Percentiles rank a stretch among this genome's conserved stretches.
Conservation (phyloP, 2,888 invertebrate species). For the Bruchidius siliquastri region DNA sequence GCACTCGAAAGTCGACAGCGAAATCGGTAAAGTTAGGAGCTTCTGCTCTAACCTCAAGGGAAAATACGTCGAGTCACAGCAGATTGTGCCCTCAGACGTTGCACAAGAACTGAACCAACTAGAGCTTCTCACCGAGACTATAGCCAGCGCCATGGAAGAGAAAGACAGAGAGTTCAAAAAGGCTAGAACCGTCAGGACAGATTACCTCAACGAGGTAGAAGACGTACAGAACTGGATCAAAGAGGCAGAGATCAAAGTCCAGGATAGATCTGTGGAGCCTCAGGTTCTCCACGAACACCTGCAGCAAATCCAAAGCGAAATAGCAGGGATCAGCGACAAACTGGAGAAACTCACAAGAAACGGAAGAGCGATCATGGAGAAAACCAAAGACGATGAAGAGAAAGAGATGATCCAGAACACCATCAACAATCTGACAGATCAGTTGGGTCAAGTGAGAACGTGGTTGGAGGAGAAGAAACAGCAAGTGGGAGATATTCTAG, state of each 20-base stretch:
- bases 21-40: slow-evolving; percentile 54
- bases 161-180: slow-evolving; percentile 83
- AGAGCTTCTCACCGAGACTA: slow-evolving; percentile 75
- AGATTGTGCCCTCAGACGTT: slow-evolving; percentile 67
- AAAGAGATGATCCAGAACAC: slow-evolving; percentile 70
- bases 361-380: slow-evolving; percentile 73
- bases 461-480: slow-evolving; percentile 81
- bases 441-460: slow-evolving; percentile 70
- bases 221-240: slow-evolving; percentile 79
- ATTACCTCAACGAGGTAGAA: slow-evolving; percentile 75
- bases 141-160: slow-evolving; percentile 78
- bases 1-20: slow-evolving; percentile 54
- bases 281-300: slow-evolving; percentile 71
- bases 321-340: slow-evolving; percentile 66
- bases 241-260: slow-evolving; percentile 70
- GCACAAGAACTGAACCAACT: slow-evolving; percentile 75
- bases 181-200: slow-evolving; percentile 74
- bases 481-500: slow-evolving; percentile 79
- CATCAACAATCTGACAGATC: slow-evolving; percentile 70
- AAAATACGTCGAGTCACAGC: slow-evolving; percentile 59
- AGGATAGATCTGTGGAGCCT: slow-evolving; percentile 76
- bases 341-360: slow-evolving; percentile 74
- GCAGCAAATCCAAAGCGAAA: slow-evolving; percentile 71
- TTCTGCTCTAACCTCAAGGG: slow-evolving; percentile 58
- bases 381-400: slow-evolving; percentile 73